Percentiles rank a stretch among this genome's conserved stretches.
Conservation (phyloP, 2,113 vertebrate genomes). For the Serilophus lunatus region DNA sequence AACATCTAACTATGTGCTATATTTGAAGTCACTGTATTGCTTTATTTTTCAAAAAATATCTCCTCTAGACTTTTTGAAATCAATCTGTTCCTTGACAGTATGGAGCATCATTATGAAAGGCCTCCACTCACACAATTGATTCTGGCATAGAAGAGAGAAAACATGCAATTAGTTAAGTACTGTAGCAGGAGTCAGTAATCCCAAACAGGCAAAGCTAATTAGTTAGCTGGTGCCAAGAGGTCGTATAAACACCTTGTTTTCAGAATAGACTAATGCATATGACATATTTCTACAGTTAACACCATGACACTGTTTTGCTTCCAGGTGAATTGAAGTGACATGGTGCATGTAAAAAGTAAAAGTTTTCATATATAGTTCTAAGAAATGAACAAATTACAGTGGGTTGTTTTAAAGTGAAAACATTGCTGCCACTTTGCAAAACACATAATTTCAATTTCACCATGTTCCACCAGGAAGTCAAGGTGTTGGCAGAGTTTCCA, state of each 20-base stretch:
- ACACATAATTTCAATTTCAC: conserved; percentile 16
- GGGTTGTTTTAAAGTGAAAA: conserved; percentile 3
- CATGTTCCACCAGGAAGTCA: conserved; percentile 29
- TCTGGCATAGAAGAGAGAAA: background rate
- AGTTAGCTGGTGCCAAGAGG: background rate
- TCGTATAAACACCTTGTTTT: background rate
- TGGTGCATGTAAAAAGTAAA: background rate
- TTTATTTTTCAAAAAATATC: background rate
- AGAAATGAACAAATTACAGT: background rate
- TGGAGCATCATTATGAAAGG: background rate
- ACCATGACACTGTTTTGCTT: background rate
- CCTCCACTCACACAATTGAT: background rate
- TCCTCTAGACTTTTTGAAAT: background rate
- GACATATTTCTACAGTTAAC: conserved; percentile 9
- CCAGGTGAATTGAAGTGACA: background rate
- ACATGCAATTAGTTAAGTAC: conserved; percentile 9
- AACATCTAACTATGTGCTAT: background rate
- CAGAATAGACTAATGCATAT: background rate
- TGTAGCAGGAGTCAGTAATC: conserved; percentile 1
- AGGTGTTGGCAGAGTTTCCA: background rate
- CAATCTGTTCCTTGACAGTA: background rate
- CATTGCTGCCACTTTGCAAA: background rate
- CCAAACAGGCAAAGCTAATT: conserved; percentile 33
- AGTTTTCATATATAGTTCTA: background rate
- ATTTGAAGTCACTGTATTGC: background rate